Base-by-base conservation (phyloP, 2,888 invertebrate genomes). In the Cheilosia variabilis region DNA sequence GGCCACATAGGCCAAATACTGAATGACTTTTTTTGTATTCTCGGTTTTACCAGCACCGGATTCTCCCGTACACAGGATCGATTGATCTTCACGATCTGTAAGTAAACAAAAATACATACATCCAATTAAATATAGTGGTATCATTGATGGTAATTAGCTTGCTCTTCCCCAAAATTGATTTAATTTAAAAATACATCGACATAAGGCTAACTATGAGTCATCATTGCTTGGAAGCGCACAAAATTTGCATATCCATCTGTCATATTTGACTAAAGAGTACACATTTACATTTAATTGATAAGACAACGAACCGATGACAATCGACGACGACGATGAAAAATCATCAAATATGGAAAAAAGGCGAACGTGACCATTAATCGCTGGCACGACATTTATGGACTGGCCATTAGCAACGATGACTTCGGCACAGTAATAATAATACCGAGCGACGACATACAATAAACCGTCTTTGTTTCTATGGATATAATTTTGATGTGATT, bases 1-100 rank as follows among this genome's bases (percentile, higher is more conserved):
- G 88, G 99, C 99, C 75, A 99, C 99, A 93, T 98, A 98, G 55
- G 99, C 99, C 92, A 99, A 94, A 94, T 99, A 99, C 94, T 99
- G 99, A 91, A 99, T 99, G 72, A 99, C 99, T 94, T 99, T 99
- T 94, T 99, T 99, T 81, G 99, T 99, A 93, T 99, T 99, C 93
- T 99, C 99, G 65, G 99, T 99, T 94, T 99, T 99, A 88, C 99
- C 99, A 89, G 99, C 99, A 89, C 99, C 99, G n/a, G 99, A 99
- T 93, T 99, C 99, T 90, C 99, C 99, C 90, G 99, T 99, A 94
- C 99, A 99, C 88, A 99, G 94, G 92, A 99, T 99, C 63, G 99
- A 98, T 94, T 99, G 99, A 93, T 99, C 99, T 94, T 99, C 99
- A 80, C 99, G 96, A 94, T 99, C 99, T 99, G 93, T 3, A 87